These are phyloP conservation scores for Heteromyza rotundicornis DNA, from an alignment of 2,888 invertebrate species.

Conservation along the genomic window DNA sequence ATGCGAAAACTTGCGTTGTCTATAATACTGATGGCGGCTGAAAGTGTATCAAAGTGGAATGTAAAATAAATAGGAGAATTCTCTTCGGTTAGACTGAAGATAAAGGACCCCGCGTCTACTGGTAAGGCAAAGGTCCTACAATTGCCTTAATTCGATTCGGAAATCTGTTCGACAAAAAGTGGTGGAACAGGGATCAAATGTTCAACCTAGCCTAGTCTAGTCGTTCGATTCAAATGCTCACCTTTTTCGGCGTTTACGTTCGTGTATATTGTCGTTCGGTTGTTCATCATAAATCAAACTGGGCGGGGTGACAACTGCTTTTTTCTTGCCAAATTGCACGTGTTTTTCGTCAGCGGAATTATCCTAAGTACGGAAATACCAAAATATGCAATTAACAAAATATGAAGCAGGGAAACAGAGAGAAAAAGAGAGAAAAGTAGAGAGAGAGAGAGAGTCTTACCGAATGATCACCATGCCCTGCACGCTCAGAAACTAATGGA, in stretches of 20 bases:
- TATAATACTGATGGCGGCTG: slow-evolving; percentile 71
- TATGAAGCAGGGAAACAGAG: neutral
- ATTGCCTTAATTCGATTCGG: too few relatives aligned
- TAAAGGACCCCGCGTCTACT: too few relatives aligned
- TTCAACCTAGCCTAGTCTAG: neutral
- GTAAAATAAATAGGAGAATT: slow-evolving; percentile 4
- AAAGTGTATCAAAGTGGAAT: slow-evolving; percentile 9
- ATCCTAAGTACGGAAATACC: slow-evolving; percentile 42
- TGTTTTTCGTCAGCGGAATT: slow-evolving; percentile 62
- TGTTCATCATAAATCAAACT: slow-evolving; percentile 57
- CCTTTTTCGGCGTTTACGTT: slow-evolving; percentile 65
- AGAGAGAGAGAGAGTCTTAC: slow-evolving; percentile 30
- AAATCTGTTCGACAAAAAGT: too few relatives aligned
- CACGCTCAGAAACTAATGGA: slow-evolving; percentile 63
- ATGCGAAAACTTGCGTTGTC: slow-evolving; percentile 78
- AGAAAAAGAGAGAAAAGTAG: neutral
- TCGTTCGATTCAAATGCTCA: slow-evolving; percentile 32
- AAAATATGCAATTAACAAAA: neutral
- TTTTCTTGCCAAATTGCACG: slow-evolving; percentile 64
- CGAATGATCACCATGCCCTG: slow-evolving; percentile 62
- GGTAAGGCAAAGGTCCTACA: too few relatives aligned
- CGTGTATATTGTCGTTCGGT: slow-evolving; percentile 60
- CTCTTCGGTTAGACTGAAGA: too few relatives aligned
- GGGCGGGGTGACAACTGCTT: slow-evolving; percentile 59
- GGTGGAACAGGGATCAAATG: too few relatives aligned